Evolutionary conservation across 2,113 vertebrate genomes (phyloP).

Genomic region (Pan paniscus): DNA sequence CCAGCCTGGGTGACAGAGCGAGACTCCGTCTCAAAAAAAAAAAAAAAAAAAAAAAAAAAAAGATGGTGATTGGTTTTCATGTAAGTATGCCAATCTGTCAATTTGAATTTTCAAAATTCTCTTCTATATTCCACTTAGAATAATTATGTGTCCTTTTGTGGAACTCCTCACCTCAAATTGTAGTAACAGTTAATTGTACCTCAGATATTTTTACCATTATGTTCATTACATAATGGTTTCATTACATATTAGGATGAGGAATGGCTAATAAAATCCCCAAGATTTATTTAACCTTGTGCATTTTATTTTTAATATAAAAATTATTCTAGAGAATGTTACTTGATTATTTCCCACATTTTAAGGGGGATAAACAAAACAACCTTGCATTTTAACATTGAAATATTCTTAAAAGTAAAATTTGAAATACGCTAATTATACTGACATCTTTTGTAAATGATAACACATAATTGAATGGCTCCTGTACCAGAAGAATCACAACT

Average conservation of each 20-base stretch:
- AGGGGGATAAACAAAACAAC: conserved; percentile 21
- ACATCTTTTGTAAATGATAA: conserved; percentile 76
- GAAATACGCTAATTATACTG: conserved; percentile 77
- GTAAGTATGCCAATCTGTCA: neutral
- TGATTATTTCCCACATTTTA: neutral
- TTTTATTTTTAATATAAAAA: conserved; percentile 36
- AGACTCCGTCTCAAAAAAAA: too few species aligned
- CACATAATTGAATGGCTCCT: conserved; percentile 81
- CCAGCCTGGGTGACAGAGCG: too few species aligned
- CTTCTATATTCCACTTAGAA: neutral
- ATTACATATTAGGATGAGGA: neutral
- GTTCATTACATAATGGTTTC: neutral
- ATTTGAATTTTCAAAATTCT: conserved; percentile 14
- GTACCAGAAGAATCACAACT: conserved; percentile 78
- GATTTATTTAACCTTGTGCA: neutral
- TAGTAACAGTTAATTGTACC: neutral
- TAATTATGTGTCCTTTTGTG: neutral
- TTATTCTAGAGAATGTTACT: neutral
- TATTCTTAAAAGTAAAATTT: conserved; percentile 59
- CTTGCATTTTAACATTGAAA: conserved; percentile 71
- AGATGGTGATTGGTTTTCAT: neutral
- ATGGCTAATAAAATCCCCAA: neutral
- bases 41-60: too few species aligned
- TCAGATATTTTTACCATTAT: neutral
- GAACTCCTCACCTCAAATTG: neutral